Percentiles rank a stretch among this genome's conserved stretches.
These are phyloP conservation scores for Cynocephalus volans DNA, from an alignment of 2,113 vertebrate species.

Conservation along the genomic window DNA sequence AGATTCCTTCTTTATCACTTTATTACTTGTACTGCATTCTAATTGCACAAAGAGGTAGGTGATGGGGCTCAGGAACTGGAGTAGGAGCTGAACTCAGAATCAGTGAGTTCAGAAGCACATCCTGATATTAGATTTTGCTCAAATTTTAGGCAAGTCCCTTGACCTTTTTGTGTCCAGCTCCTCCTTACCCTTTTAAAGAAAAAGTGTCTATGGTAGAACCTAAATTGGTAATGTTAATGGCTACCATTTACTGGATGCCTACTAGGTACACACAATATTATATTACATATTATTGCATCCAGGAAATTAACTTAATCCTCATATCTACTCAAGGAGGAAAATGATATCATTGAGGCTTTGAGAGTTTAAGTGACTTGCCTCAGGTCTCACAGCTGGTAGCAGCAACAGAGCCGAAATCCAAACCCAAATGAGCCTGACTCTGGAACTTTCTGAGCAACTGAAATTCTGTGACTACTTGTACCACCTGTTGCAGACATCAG, in stretches of 20 bases:
- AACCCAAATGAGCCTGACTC: not conserved
- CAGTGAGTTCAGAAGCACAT: not conserved
- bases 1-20: not conserved
- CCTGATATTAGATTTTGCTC: not conserved
- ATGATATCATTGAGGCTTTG: not conserved
- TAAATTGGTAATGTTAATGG: not conserved
- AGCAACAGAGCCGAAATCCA: not conserved
- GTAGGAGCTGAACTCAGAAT: not conserved
- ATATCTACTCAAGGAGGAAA: not conserved
- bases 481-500: not conserved
- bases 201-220: not conserved
- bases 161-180: not conserved
- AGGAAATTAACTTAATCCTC: slow-evolving; percentile 21
- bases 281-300: not conserved
- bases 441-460: not conserved
- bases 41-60: not conserved
- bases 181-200: not conserved
- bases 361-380: not conserved
- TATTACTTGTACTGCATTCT: not conserved
- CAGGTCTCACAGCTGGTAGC: not conserved
- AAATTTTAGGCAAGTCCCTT: not conserved
- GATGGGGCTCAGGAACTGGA: not conserved
- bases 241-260: not conserved
- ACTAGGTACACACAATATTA: not conserved
- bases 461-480: rapidly evolving